Percentiles rank a stretch among this genome's conserved stretches.
Evolutionary conservation across 1,140 invertebrate genomes (phyloP).

Genomic region (Chionoecetes opilio): DNA sequence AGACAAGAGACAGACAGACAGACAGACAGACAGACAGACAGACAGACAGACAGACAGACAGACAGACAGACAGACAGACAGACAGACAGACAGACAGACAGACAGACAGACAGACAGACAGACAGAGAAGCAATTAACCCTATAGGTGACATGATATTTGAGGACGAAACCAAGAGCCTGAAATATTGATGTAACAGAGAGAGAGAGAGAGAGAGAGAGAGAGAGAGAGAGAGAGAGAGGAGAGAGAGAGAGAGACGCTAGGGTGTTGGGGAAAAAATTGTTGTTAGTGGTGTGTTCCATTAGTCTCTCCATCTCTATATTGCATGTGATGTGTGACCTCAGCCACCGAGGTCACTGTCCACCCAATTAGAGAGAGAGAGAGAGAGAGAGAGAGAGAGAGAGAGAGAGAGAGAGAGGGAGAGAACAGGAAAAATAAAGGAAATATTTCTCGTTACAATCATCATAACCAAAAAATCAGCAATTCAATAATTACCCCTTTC

Average conservation of each 20-base stretch:
- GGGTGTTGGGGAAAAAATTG: not conserved
- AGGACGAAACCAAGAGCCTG: not conserved
- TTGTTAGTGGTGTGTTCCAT: not conserved
- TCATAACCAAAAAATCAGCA: too few species aligned
- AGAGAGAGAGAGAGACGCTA: conserved; percentile 46
- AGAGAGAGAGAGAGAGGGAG: not conserved
- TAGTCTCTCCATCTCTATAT: not conserved
- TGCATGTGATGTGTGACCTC: too few species aligned
- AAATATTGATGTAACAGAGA: not conserved
- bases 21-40: not conserved
- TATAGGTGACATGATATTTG: not conserved
- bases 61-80: not conserved
- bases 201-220: not conserved
- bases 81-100: not conserved
- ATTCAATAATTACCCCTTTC: too few species aligned
- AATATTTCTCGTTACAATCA: too few species aligned
- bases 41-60: not conserved
- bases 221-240: not conserved
- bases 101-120: not conserved
- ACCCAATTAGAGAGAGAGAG: not conserved
- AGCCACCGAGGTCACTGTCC: too few species aligned
- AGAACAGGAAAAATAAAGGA: too few species aligned
- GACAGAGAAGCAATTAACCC: conserved; percentile 31
- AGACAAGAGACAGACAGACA: not conserved
- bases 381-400: conserved; percentile 45